These are phyloP conservation scores for Acrobeloides nanus DNA, from an alignment of 2,888 invertebrate genomes.

Conservation along the genomic window DNA sequence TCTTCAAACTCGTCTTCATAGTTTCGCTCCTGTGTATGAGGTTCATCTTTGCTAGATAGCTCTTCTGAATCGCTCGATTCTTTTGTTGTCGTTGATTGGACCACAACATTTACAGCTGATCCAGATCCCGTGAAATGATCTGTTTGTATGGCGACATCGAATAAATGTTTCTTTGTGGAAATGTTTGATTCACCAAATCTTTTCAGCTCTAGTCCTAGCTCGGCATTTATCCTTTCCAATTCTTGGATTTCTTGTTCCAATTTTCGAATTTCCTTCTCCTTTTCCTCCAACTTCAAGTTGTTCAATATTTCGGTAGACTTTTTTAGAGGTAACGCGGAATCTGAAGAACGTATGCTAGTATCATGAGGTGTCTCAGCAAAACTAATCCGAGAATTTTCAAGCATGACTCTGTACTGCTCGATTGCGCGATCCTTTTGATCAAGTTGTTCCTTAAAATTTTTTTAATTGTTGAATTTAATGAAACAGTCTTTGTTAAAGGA, in stretches of 20 bases:
- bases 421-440: slow-evolving; percentile 36
- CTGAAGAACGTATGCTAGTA: neutral
- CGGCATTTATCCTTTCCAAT: neutral
- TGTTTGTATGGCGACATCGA: neutral
- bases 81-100: slow-evolving; percentile 6
- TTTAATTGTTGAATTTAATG: neutral
- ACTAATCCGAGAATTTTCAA: slow-evolving; percentile 12
- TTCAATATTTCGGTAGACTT: slow-evolving; percentile 7
- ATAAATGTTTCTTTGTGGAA: slow-evolving; percentile 2
- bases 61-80: no score
- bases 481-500: neutral
- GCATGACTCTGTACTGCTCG: slow-evolving; percentile 31
- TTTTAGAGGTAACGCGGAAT: slow-evolving; percentile 4
- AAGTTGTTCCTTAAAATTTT: slow-evolving; percentile 35
- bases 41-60: neutral
- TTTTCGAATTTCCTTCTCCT: slow-evolving; percentile 12
- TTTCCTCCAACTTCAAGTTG: slow-evolving; percentile 10
- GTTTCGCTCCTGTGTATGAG: neutral
- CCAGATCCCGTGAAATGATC: neutral
- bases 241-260: slow-evolving; percentile 3
- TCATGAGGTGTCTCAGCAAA: neutral
- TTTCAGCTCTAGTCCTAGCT: slow-evolving; percentile 4
- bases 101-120: no score
- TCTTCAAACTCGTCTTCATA: slow-evolving; percentile 8
- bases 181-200: neutral